Base-by-base conservation (phyloP, 1,140 invertebrate species). In the Drosophila equinoxialis region DNA sequence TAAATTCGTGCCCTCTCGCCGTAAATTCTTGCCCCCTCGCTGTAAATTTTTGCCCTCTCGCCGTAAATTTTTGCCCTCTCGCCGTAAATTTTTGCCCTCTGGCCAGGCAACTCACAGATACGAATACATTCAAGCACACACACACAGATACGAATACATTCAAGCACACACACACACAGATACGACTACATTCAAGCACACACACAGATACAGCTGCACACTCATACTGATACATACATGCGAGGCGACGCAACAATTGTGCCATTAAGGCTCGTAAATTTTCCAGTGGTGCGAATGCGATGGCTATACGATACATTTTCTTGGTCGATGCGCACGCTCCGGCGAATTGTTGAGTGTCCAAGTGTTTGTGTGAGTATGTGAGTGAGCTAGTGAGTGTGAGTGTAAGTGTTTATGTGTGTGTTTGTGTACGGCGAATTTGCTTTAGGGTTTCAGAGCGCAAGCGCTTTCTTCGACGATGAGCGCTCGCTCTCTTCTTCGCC, bases 221-320 rank as follows among this genome's bases (percentile, higher is more conserved):
- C 7, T 30, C 30, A 30, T 30, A 30, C 30, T 30, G 6, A 6
- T 30, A 48, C 17, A 51, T 11, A 13, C 37, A 51, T 30, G 30
- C 17, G 17, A 48, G 45, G 59, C 77, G 74, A 78, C 81, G 90
- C 90, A 91, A 91, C 90, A 91, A 91, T 91, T 91, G 90, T 91
- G 85, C 90, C 90, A 91, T 91, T 91, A 91, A 91, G 58, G 55
- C 63, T 80, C 71, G 71, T 82, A 84, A 79, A 79, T 79, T 74
- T 79, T 6, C 39, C 65, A 67, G 60, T 68, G 71, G 83, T 75
- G 81, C 68, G 62, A 87, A 23, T 71, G 79, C 60, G 77, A 82
- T 80, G 65, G 77, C 76, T 78, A 77, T 81, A 79, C 51, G 51
- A 65, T 63, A 14, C 30, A 61, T 20, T 65, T 30, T 58, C 62